Percentiles rank a stretch among this genome's conserved stretches.
phyloP scores from a whole-genome alignment of 2,888 invertebrate genomes.

The Ellobium chinense region DNA sequence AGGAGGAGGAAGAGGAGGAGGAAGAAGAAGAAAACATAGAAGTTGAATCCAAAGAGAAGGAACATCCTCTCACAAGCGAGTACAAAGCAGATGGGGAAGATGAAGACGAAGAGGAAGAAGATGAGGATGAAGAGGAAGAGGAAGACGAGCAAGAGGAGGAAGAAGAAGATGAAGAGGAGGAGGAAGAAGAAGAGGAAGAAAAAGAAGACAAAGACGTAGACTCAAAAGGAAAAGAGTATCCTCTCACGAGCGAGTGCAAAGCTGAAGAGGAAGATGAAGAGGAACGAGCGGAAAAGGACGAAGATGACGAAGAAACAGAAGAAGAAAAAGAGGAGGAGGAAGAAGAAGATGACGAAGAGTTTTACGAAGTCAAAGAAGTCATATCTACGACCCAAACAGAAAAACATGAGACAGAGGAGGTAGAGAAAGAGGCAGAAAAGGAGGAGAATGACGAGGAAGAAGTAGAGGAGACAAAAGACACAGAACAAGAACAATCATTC shows the following conservation, averaged over 20 bases:
- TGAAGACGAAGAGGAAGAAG: constrained; percentile 18
- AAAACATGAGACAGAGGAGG: too few species aligned
- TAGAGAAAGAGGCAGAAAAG: too few species aligned
- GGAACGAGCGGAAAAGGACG: neutral
- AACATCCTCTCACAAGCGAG: neutral
- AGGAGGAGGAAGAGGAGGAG: too few species aligned
- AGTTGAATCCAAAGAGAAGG: neutral
- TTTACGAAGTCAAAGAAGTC: too few species aligned
- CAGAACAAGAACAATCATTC: neutral
- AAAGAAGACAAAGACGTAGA: neutral
- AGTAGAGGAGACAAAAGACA: neutral
- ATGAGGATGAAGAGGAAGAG: neutral
- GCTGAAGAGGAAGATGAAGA: neutral
- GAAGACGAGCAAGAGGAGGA: neutral
- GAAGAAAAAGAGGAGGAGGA: constrained; percentile 2
- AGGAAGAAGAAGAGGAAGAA: neutral
- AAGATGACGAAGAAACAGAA: neutral
- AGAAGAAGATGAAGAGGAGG: neutral
- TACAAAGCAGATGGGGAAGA: too few species aligned
- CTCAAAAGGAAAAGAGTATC: neutral
- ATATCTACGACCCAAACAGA: too few species aligned
- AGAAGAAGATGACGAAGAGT: constrained; percentile 26
- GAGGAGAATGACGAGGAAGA: too few species aligned
- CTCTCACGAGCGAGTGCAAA: too few species aligned
- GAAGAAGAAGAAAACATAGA: too few species aligned